These are phyloP conservation scores for Morphnarchus princeps DNA, from an alignment of 2,113 vertebrate genomes.

Conservation along the genomic window DNA sequence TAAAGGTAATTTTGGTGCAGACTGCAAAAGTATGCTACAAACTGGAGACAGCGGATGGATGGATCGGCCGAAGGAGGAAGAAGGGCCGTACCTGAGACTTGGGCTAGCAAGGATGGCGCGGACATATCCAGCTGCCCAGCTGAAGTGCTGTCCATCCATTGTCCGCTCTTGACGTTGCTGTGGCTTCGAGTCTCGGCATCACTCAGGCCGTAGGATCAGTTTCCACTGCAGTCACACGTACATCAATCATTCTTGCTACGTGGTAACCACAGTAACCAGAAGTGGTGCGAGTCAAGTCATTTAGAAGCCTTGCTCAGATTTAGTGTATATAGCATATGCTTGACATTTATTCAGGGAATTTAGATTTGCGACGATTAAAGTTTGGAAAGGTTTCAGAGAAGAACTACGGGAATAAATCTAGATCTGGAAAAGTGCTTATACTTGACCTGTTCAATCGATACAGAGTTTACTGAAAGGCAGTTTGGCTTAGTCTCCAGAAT, in stretches of 20 bases:
- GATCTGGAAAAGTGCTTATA: neutral
- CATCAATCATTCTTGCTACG: neutral
- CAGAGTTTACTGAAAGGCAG: neutral
- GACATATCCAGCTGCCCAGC: neutral
- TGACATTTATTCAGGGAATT: neutral
- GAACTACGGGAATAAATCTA: neutral
- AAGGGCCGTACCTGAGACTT: neutral
- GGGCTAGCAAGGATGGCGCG: neutral
- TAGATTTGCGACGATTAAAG: neutral
- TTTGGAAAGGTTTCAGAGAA: neutral
- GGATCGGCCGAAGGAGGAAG: neutral
- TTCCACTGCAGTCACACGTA: neutral
- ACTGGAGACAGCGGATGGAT: neutral
- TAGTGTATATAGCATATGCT: neutral
- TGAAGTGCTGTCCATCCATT: neutral
- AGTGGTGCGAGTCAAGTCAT: neutral
- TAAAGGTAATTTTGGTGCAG: neutral
- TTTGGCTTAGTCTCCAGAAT: neutral
- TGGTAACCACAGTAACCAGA: neutral
- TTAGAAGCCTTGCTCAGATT: neutral
- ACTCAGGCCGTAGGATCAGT: neutral
- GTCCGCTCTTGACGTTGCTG: neutral
- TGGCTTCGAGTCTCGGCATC: neutral
- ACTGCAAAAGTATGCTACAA: neutral
- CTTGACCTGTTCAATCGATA: neutral